phyloP scores from a whole-genome alignment of 2,113 vertebrate species.

The Prionailurus bengalensis region DNA sequence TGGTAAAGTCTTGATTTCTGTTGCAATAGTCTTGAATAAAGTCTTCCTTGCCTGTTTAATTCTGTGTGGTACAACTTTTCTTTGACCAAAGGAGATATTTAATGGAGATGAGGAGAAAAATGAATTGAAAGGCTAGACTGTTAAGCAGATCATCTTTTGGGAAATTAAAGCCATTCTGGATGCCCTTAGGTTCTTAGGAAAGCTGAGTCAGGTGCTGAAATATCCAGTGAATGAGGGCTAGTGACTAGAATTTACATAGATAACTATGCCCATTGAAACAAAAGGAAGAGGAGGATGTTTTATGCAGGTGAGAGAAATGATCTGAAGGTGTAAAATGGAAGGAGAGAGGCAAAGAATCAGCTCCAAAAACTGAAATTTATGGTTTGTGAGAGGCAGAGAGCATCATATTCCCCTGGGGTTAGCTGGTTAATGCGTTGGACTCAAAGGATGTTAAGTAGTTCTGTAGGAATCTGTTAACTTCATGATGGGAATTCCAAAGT shows the following conservation, averaged over 20 bases:
- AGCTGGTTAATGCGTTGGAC: not conserved
- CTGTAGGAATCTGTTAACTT: not conserved
- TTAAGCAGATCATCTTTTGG: not conserved
- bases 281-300: not conserved
- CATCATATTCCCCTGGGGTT: accelerated
- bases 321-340: not conserved
- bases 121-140: not conserved
- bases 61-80: not conserved
- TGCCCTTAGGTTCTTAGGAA: not conserved
- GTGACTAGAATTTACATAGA: not conserved
- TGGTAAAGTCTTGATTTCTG: not conserved
- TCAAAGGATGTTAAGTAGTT: not conserved
- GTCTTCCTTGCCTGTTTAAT: not conserved
- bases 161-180: not conserved
- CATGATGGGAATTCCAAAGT: not conserved
- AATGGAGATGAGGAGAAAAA: not conserved
- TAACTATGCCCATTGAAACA: not conserved
- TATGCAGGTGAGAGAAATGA: not conserved
- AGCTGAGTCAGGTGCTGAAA: not conserved
- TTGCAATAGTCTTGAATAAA: not conserved
- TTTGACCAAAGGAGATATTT: not conserved
- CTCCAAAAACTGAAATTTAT: not conserved
- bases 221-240: not conserved
- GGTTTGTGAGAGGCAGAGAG: not conserved
- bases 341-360: not conserved